These are phyloP conservation scores for Pseudochirops cupreus DNA, from an alignment of 2,797 vertebrate genomes.

Conservation along the genomic window DNA sequence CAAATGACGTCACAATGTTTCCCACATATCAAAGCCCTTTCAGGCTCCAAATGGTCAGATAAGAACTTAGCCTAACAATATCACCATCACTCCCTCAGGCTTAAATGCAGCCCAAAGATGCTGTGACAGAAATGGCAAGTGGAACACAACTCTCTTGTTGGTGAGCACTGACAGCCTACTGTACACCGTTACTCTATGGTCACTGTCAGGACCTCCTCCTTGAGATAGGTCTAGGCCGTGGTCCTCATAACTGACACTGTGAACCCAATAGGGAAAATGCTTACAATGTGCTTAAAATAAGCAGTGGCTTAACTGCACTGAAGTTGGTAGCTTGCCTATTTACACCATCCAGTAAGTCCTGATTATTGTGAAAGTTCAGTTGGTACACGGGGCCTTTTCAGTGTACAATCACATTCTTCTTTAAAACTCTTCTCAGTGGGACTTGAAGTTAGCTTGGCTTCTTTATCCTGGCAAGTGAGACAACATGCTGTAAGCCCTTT, in stretches of 20 bases:
- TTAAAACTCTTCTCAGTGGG: constrained; percentile 80
- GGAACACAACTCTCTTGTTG: neutral
- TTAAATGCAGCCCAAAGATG: neutral
- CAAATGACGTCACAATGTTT: neutral
- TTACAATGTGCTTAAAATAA: neutral
- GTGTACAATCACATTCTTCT: constrained; percentile 97
- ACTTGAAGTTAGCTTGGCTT: constrained; percentile 55
- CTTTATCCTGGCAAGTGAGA: constrained; percentile 91
- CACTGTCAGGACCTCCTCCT: neutral
- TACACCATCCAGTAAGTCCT: neutral
- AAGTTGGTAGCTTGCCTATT: neutral
- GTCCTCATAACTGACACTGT: neutral
- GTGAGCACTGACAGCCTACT: neutral
- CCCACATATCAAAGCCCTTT: neutral
- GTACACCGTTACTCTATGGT: neutral
- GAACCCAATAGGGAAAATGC: neutral
- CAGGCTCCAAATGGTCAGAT: neutral
- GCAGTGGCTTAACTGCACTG: neutral
- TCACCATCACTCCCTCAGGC: neutral
- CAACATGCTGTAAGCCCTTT: constrained; percentile 93
- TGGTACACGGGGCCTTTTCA: constrained; percentile 90
- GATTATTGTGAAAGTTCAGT: constrained; percentile 78
- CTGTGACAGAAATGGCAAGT: neutral
- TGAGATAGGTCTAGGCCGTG: rapidly evolving
- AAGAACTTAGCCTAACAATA: neutral